These are phyloP conservation scores for Eptatretus burgeri DNA, from an alignment of 2,113 vertebrate genomes.

Conservation along the genomic window DNA sequence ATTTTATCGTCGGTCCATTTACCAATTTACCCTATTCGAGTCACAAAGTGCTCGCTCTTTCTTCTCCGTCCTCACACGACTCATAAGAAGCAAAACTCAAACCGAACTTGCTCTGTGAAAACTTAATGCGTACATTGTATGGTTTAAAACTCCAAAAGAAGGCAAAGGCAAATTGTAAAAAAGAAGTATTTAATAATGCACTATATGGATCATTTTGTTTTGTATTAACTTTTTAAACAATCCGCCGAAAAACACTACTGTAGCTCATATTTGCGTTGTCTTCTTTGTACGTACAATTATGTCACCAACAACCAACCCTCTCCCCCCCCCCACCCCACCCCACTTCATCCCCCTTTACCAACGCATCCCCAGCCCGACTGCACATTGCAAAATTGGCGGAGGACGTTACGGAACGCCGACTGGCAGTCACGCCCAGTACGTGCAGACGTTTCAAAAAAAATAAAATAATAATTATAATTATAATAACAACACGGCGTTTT, in stretches of 20 bases:
- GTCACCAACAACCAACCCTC: neutral
- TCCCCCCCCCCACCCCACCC: neutral
- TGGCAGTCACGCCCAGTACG: too few species aligned
- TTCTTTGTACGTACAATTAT: neutral
- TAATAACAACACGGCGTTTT: neutral
- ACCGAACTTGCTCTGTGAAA: too few species aligned
- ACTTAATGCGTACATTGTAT: too few species aligned
- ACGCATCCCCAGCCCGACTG: neutral
- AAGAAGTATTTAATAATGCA: constrained; percentile 3
- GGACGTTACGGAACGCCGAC: neutral
- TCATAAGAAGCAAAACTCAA: too few species aligned
- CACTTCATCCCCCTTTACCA: neutral
- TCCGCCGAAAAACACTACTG: constrained; percentile 1
- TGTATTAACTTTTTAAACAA: constrained; percentile 3
- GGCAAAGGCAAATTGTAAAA: neutral
- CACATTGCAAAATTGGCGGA: constrained; percentile 1
- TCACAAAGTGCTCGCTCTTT: too few species aligned
- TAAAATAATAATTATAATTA: neutral
- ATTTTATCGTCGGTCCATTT: too few species aligned
- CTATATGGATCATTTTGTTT: constrained; percentile 5
- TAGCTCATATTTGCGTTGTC: neutral
- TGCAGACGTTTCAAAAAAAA: too few species aligned
- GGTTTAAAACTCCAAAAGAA: too few species aligned
- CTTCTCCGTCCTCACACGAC: too few species aligned
- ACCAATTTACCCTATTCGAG: too few species aligned